Evolutionary conservation across 2,113 vertebrate genomes (phyloP).

Genomic region (Struthidea cinerea): DNA sequence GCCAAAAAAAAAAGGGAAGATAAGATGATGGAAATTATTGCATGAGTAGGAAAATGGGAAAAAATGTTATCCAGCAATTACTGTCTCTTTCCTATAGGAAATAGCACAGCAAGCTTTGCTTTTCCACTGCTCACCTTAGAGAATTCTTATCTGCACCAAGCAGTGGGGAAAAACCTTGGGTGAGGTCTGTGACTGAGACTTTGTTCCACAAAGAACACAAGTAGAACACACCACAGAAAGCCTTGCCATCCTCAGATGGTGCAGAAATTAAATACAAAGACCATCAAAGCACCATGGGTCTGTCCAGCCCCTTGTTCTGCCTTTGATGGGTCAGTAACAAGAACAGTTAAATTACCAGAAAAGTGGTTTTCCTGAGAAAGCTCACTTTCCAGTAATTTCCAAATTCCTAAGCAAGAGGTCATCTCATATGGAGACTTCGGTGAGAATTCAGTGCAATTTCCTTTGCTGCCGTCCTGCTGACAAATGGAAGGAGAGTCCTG

Average conservation of each 20-base stretch:
- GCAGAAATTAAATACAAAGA: neutral
- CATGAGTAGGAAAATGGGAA: neutral
- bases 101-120: neutral
- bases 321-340: neutral
- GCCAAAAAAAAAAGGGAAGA: neutral
- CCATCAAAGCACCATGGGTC: rapidly evolving
- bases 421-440: neutral
- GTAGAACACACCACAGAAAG: neutral
- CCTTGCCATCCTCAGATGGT: neutral
- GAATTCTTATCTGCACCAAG: neutral
- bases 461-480: neutral
- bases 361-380: neutral
- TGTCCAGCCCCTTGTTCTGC: neutral
- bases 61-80: neutral
- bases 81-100: neutral
- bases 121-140: neutral
- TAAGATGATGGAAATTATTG: neutral
- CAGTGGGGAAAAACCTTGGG: neutral
- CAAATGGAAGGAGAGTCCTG: neutral
- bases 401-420: neutral
- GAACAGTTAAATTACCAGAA: neutral
- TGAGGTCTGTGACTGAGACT: neutral
- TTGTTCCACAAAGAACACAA: neutral
- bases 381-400: neutral
- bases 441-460: neutral